phyloP scores from a whole-genome alignment of 2,113 vertebrate species.

The Onychostruthus taczanowskii region DNA sequence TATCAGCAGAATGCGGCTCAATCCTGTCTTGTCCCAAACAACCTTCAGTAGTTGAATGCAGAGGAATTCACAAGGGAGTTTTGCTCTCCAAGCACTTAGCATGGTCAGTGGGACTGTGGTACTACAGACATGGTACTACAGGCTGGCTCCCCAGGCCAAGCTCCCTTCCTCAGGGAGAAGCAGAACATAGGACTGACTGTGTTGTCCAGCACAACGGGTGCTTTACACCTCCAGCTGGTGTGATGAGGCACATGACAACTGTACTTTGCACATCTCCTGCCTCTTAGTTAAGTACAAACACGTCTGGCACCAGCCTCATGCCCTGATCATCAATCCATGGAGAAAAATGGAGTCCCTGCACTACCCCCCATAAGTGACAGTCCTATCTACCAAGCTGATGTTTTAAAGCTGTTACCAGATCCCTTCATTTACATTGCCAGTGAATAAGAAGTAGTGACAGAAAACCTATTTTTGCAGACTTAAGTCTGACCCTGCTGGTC shows the following conservation, averaged over 20 bases:
- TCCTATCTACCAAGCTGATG: not conserved
- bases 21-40: not conserved
- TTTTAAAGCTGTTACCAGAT: not conserved
- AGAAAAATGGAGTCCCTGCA: not conserved
- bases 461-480: not conserved
- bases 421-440: not conserved
- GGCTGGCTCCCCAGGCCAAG: not conserved
- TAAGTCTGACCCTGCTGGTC: not conserved
- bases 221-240: not conserved
- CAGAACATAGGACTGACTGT: not conserved
- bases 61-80: not conserved
- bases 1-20: not conserved
- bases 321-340: not conserved
- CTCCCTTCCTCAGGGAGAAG: not conserved
- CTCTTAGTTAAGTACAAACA: not conserved
- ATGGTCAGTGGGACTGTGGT: not conserved
- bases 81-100: not conserved
- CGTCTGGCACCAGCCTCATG: rapidly evolving
- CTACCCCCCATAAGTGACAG: not conserved
- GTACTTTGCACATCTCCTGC: not conserved
- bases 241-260: not conserved
- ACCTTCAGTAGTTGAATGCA: not conserved
- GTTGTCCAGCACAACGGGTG: not conserved
- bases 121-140: not conserved
- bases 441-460: not conserved